Evolutionary conservation across 2,888 invertebrate species (phyloP).

Genomic region (Euplagia quadripunctaria): DNA sequence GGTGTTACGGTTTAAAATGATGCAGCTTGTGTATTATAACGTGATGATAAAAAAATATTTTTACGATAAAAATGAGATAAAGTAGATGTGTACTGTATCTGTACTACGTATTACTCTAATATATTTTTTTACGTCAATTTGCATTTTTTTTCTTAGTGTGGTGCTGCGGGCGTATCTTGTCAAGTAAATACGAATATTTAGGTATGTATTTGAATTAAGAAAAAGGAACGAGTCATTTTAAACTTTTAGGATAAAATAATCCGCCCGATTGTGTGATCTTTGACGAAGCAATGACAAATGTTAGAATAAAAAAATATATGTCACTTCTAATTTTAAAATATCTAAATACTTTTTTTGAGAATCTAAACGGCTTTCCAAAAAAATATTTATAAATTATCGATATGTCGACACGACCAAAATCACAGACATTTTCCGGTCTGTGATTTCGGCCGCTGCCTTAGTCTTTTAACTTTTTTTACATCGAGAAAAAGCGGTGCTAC

Average conservation of each 20-base stretch:
- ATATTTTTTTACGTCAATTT: too few species aligned
- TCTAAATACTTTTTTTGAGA: background rate
- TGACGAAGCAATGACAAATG: background rate
- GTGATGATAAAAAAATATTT: background rate
- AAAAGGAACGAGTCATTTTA: too few species aligned
- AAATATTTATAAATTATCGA: background rate
- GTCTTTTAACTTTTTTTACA: background rate
- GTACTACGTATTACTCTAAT: too few species aligned
- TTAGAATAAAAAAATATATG: background rate
- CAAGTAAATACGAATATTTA: background rate
- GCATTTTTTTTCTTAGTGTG: background rate
- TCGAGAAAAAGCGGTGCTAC: background rate
- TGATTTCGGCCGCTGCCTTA: background rate
- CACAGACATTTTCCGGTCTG: background rate
- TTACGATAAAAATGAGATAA: slow-evolving; percentile 1
- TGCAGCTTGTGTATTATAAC: background rate
- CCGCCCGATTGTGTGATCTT: background rate
- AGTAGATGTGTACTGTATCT: too few species aligned
- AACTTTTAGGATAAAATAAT: background rate
- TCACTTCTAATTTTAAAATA: background rate
- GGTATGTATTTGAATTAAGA: background rate
- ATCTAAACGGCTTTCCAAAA: too few species aligned
- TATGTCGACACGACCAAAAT: background rate
- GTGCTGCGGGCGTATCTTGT: background rate
- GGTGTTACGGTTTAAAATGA: background rate